Conservation (phyloP, 2,113 vertebrate genomes). For the Saguinus midas region DNA sequence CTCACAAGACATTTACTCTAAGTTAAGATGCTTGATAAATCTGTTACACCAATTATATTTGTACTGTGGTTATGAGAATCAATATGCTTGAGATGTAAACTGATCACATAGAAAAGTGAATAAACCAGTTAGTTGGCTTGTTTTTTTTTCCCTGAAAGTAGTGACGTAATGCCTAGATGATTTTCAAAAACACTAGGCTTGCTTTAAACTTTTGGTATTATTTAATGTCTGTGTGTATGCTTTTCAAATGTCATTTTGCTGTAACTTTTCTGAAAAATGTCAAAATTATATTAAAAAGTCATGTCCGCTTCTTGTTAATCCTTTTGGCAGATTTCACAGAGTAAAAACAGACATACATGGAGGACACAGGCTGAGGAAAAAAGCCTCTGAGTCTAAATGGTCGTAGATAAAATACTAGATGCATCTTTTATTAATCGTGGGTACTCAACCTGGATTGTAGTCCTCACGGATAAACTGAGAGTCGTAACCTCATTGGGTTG, state of each 20-base stretch:
- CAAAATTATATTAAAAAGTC: background rate
- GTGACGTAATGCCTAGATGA: background rate
- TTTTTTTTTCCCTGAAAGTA: background rate
- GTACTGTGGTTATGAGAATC: background rate
- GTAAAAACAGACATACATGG: background rate
- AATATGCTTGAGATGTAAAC: constrained; percentile 46
- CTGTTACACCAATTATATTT: constrained; percentile 13
- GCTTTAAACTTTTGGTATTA: background rate
- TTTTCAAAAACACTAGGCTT: background rate
- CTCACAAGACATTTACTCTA: background rate
- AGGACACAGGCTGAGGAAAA: background rate
- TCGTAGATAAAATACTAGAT: background rate
- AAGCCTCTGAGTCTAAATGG: background rate
- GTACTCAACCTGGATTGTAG: background rate
- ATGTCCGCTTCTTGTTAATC: background rate
- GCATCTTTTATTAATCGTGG: background rate
- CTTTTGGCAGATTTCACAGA: background rate
- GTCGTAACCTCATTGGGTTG: background rate
- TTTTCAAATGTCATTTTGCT: background rate
- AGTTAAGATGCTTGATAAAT: background rate
- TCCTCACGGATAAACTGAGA: background rate
- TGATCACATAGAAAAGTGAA: constrained; percentile 28
- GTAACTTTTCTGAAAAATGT: background rate
- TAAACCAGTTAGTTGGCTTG: background rate
- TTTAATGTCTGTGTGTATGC: background rate